Conservation (phyloP, 2,113 vertebrate genomes). For the Anolis carolinensis region DNA sequence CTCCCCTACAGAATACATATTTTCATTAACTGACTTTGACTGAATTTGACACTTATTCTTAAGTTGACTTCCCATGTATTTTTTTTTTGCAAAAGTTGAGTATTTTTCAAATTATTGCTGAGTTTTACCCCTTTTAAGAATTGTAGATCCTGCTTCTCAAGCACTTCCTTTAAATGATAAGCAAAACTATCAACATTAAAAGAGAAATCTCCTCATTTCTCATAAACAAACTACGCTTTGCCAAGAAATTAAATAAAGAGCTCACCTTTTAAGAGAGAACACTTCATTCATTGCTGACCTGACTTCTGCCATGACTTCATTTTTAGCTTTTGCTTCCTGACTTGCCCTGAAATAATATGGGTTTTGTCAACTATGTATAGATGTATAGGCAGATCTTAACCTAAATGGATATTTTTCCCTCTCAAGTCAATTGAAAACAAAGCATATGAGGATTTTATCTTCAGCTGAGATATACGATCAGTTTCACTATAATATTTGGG, state of each 20-base stretch:
- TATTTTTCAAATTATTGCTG: too few species aligned
- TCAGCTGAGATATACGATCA: not conserved
- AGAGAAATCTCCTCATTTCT: too few species aligned
- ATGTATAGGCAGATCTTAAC: not conserved
- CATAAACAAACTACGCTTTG: not conserved
- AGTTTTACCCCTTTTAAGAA: too few species aligned
- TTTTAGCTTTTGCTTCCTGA: constrained; percentile 67
- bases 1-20: too few species aligned
- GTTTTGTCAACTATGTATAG: not conserved
- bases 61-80: too few species aligned
- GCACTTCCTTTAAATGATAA: too few species aligned
- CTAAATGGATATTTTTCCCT: not conserved
- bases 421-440: not conserved
- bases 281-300: constrained; percentile 62
- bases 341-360: constrained; percentile 63
- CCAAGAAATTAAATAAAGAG: not conserved
- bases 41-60: too few species aligned
- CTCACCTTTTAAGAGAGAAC: constrained; percentile 68
- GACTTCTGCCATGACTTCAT: constrained; percentile 62
- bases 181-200: too few species aligned
- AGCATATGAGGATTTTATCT: not conserved
- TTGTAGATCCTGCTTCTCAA: too few species aligned
- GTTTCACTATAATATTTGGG: not conserved
- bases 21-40: too few species aligned
- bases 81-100: too few species aligned